Base-by-base conservation (phyloP, 2,888 invertebrate genomes). In the Adelphocoris suturalis region DNA sequence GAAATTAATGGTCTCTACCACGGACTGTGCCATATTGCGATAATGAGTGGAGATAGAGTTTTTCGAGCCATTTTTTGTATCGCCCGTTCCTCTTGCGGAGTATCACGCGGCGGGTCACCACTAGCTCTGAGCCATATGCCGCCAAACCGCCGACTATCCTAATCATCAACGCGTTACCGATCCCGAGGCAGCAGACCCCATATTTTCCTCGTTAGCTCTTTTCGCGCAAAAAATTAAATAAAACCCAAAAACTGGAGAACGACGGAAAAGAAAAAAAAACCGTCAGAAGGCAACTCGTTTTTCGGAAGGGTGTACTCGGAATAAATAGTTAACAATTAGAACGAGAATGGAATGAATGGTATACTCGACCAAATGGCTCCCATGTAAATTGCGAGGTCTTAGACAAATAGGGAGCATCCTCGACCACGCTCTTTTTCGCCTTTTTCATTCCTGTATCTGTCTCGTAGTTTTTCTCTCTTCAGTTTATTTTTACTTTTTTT, bases 121-220 rank as follows among this genome's bases (percentile, higher is more conserved):
- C 68, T 23, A 68, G 68, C 23, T 19, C 47, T n/a, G 16, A 37
- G 82, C 82, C 82, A 82, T 52, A 48, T 82, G 82, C n/a, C 82
- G 23, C 82, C 27, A 52, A 82, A 82, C 82, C 52, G 82, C 52
- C 82, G 52, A n/a, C 52, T 78, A 16, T 55, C 37, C 85, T 61
- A 55, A 85, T 85, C 85, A 85, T 85, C 61, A 85, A 61, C 85
- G 85, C 85, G 61, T 85, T 85, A 85, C 85, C 85, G 61, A 85
- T 85, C 23, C 85, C 46, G 19, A 23, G 23, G 23, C 68, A 19
- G 12, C 37, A 57, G 85, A 57, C 85, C 85, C 19, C 85, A 61
- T 85, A 85, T 85, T 85, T 85, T 37, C 85, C 28, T 57, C 85
- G 85, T 85, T 85, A 85, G 37, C 85, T 57, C 19, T 9, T 7